phyloP scores from a whole-genome alignment of 2,113 vertebrate species.

The Eonycteris spelaea region DNA sequence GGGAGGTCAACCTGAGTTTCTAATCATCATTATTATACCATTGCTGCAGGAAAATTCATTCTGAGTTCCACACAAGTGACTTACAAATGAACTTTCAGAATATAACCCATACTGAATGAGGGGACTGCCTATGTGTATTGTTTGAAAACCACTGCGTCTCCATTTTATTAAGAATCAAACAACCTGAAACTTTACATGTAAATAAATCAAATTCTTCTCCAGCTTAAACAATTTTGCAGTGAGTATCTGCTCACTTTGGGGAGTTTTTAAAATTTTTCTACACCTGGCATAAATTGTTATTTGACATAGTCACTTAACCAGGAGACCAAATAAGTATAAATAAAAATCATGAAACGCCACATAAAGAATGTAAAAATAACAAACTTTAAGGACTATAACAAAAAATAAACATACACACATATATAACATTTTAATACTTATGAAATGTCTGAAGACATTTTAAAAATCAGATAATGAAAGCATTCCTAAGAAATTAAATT shows the following conservation, averaged over 20 bases:
- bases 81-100: conserved; percentile 17
- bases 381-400: not conserved
- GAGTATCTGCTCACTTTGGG: not conserved
- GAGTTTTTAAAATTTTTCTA: conserved; percentile 8
- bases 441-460: not conserved
- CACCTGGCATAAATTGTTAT: not conserved
- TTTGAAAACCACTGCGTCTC: not conserved
- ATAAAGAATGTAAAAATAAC: not conserved
- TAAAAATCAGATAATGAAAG: conserved; percentile 27
- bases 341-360: not conserved
- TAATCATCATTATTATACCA: not conserved
- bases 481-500: not conserved
- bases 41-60: not conserved
- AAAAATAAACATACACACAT: not conserved
- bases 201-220: not conserved
- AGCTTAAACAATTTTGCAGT: not conserved
- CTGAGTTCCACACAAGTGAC: conserved; percentile 12
- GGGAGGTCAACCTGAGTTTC: not conserved
- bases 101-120: not conserved
- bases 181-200: not conserved
- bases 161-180: not conserved
- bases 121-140: not conserved
- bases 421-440: not conserved
- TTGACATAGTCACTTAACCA: not conserved
- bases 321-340: conserved; percentile 17